Evolutionary conservation across 2,797 vertebrate species (phyloP), one percentile per base, ranked within the genome.

Genomic region (Ceryle rudis): DNA sequence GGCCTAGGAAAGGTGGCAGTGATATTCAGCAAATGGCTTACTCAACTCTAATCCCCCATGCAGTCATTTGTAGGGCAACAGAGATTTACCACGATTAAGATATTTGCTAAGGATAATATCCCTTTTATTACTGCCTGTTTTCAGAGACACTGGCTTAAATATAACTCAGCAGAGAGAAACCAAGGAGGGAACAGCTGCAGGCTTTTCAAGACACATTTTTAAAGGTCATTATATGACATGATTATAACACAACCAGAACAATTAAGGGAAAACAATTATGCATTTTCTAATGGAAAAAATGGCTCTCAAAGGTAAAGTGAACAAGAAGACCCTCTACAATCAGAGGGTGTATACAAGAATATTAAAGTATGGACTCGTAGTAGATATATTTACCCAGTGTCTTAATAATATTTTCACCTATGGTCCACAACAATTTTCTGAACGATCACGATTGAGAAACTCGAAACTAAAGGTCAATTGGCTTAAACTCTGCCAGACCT

Each of bases 21-120:
- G 96, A 97, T 94, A 97, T 96, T 96, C 96, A 94, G 95, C 96
- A 97, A 97, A 96, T 97, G 97, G 95, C 94, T 97, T 95, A 55
- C 90, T 96, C 90, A 64, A 29, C 78, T 92, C 64, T 96, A 97
- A 97, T 97, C 95, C 97, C 78, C 86, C 29, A 9, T 78, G 91
- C 97, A 97, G 97, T 95, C 96, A 96, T 96, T 97, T 96, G 94
- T 95, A 97, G 97, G 96, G 95, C 95, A 97, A 94, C 94, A 95
- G 94, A 97, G 96, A 97, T 97, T 97, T 97, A 90, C 90, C 72
- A 1, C 85, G 95, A 97, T 97, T 96, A 96, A 97, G 96, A 97
- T 97, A 97, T 95, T 97, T 97, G 93, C 93, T 95, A 89, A 96
- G 95, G 95, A 96, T 95, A 97, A 96, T 93, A 95, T 94, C 93